Evolutionary conservation across 2,113 vertebrate genomes (phyloP).

Genomic region (Nerophis ophidion): DNA sequence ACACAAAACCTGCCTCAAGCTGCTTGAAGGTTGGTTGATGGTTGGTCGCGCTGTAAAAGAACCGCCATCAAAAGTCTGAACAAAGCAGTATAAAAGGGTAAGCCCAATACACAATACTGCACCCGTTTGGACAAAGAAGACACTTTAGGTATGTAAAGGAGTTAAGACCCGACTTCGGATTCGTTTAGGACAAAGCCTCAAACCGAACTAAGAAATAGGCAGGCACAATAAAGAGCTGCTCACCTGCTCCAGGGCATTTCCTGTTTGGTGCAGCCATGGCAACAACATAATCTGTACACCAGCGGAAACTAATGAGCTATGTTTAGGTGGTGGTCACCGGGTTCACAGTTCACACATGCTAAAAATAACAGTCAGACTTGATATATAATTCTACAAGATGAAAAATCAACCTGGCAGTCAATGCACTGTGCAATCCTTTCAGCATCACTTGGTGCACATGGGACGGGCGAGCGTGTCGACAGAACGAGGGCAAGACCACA

Average conservation of each 20-base stretch:
- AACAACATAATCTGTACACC: constrained; percentile 55
- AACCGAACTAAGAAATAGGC: background rate
- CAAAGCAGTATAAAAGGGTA: constrained; percentile 1
- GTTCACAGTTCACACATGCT: constrained; percentile 19
- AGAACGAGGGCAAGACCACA: constrained; percentile 47
- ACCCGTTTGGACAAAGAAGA: background rate
- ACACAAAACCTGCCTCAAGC: constrained; percentile 22
- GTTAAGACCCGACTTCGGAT: constrained; percentile 6
- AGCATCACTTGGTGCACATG: constrained; percentile 33
- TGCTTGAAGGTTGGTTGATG: constrained; percentile 44
- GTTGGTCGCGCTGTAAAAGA: constrained; percentile 31
- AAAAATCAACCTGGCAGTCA: constrained; percentile 35
- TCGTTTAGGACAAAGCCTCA: constrained; percentile 55
- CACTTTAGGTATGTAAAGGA: background rate
- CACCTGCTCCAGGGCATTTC: constrained; percentile 67
- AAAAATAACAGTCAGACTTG: background rate
- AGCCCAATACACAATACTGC: constrained; percentile 1
- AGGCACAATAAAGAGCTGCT: constrained; percentile 38
- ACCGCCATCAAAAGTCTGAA: constrained; percentile 47
- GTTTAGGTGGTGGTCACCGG: background rate
- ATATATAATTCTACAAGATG: constrained; percentile 19
- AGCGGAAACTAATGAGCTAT: constrained; percentile 34
- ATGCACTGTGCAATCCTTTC: constrained; percentile 36
- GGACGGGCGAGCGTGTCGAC: constrained; percentile 45
- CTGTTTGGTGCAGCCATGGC: constrained; percentile 65